Evolutionary conservation across 2,113 vertebrate genomes (phyloP), one percentile per base, ranked within the genome.

Genomic region (Sebastes fasciatus): DNA sequence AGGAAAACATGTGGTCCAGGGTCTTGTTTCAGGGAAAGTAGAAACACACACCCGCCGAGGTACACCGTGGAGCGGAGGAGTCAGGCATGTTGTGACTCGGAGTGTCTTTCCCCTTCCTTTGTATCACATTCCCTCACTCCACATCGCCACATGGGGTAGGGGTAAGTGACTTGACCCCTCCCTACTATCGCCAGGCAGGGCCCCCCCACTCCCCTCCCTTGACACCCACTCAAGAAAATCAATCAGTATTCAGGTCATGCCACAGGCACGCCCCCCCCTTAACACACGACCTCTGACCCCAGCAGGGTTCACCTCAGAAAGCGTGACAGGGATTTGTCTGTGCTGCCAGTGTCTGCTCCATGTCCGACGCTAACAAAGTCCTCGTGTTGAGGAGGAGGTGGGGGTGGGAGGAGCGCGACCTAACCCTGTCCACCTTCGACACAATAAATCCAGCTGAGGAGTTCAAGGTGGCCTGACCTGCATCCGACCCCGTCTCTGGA

Each of bases 201-300:
- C 14, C 17, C 57, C 10, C 55, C 4, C n/a, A 23, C 55, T 26
- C 21, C 55, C 48, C 8, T 68, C 61, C 80, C 83, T 8, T 21
- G 72, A 81, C 83, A 63, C 65, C 42, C 64, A 75, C 77, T 84
- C 43, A 69, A 67, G 71, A 86, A 87, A 95, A 93, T 94, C 93
- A 93, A 93, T 94, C 93, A 90, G 88, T 60, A 93, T 93, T 90
- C 85, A 85, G 86, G 85, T 89, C 91, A 75, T 51, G 75, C 76
- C 80, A 82, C 69, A 7, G 51, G 62, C 81, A 63, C 42, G 49
- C 13, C 71, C 79, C 74, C 82, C 74, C 80, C 74, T 89, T 88
- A 94, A 89, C 90, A 87, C 69, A 21, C 72, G 84, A 94, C 94
- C 90, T 75, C 70, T 83, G 91, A 92, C 88, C 91, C 74, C 55